Evolutionary conservation across 2,888 invertebrate species (phyloP).

Genomic region (Pharmacophagus antenor): DNA sequence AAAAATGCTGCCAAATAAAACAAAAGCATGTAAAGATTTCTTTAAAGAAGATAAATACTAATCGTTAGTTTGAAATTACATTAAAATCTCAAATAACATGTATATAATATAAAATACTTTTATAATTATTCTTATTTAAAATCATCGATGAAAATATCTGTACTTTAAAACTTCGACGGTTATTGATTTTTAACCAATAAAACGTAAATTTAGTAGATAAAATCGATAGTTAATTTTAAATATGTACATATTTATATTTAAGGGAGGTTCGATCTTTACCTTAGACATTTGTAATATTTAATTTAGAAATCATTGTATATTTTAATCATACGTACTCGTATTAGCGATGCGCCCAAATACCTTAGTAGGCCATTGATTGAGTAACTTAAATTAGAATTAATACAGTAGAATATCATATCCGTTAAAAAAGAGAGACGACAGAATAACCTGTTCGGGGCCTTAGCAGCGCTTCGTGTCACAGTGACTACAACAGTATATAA

Average conservation of each 20-base stretch:
- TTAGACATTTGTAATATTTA: not conserved
- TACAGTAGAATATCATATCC: constrained; percentile 58
- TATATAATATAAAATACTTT: no score
- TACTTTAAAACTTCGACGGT: not conserved
- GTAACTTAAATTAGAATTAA: constrained; percentile 65
- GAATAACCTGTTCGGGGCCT: constrained; percentile 59
- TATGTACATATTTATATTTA: no score
- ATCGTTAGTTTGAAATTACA: no score
- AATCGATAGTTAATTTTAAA: not conserved
- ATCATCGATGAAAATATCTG: no score
- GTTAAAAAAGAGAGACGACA: constrained; percentile 66
- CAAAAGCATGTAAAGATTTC: no score
- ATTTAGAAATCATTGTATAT: constrained; percentile 38
- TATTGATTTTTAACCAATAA: not conserved
- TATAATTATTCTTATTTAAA: no score
- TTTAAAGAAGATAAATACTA: no score
- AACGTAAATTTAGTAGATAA: not conserved
- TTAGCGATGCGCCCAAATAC: constrained; percentile 44
- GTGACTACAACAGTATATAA: constrained; percentile 65
- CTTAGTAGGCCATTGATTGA: constrained; percentile 49
- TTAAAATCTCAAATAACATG: no score
- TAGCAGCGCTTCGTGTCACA: constrained; percentile 48
- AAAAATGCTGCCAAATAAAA: no score
- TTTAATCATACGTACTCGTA: constrained; percentile 24
- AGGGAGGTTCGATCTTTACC: no score